phyloP scores from a whole-genome alignment of 1,140 invertebrate species.

The Bombus turneri region DNA sequence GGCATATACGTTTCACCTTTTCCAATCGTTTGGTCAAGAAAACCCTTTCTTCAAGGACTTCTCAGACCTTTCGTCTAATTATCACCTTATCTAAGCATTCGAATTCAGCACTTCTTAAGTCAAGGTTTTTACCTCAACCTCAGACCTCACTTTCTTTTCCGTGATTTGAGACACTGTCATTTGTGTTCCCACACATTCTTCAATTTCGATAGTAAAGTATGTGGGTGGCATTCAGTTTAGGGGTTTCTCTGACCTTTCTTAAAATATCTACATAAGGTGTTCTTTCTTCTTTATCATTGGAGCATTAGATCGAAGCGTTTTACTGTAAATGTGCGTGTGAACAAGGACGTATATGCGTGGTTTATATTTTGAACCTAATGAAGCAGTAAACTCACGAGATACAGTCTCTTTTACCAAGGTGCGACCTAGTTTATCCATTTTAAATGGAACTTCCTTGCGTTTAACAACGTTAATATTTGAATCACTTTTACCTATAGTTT shows the following conservation, averaged over 20 bases:
- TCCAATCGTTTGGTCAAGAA: too few relatives aligned
- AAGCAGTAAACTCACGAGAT: conserved; percentile 52
- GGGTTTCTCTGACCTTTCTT: neutral
- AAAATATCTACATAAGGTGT: neutral
- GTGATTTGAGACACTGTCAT: neutral
- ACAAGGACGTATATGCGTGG: conserved; percentile 15
- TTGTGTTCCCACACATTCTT: neutral
- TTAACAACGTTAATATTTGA: neutral
- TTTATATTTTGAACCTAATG: conserved; percentile 38
- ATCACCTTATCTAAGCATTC: too few relatives aligned
- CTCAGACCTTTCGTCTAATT: too few relatives aligned
- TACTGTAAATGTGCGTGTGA: neutral
- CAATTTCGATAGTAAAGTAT: neutral
- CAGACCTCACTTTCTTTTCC: neutral
- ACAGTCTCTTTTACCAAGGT: conserved; percentile 1
- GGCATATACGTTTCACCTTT: too few relatives aligned
- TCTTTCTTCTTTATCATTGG: neutral
- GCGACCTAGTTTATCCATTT: conserved; percentile 5
- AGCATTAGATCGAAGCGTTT: neutral
- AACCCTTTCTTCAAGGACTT: too few relatives aligned
- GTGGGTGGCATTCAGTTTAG: neutral
- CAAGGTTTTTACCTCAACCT: neutral
- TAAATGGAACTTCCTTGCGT: neutral
- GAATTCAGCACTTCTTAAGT: neutral
- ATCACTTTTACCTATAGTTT: neutral